Base-by-base conservation (phyloP, 2,888 invertebrate species). In the Rhogogaster chlorosoma region DNA sequence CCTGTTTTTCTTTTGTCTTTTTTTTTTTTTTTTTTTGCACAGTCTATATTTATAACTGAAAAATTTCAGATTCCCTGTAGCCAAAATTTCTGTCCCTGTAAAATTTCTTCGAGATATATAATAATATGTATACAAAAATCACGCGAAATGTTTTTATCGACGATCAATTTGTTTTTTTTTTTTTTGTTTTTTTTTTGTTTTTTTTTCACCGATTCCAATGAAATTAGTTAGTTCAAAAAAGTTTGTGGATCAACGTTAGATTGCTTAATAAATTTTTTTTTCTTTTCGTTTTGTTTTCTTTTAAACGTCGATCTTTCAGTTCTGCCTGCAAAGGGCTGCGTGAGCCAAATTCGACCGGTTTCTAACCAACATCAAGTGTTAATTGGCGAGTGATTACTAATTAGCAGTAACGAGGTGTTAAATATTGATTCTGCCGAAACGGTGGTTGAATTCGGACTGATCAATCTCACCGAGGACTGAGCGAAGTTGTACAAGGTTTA, bases 351-450 rank as follows among this genome's bases (percentile, higher is more conserved):
- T 4, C 49, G 15, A 29, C 2, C 32, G 36, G 9, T 26, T 53
- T 32, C 29, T 77, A 6, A 26, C 77, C 32, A n/a, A 29, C 9
- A 38, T 53, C 29, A 29, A 53, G 49, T 77, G 18, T 29, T 53
- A 38, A 53, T 77, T 49, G 49, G n/a, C 45, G 32, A 49, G 9
- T 32, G 53, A 77, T 77, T 53, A 18, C 49, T 77, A 53, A 77
- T 77, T 18, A 77, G 45, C 29, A 75, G 12, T 49, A 77, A 29
- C 53, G 45, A 77, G 77, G 22, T n/a, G 12, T 38, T 18, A 45
- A 45, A 75, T 75, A 45, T 45, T 38, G 22, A n/a, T 29, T 70
- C 36, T 18, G 29, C 12, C 26, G 10, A 61, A 61, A 61, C 22
- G 61, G 61, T n/a, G 53, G 53, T 53, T 53, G 7, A 53, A 53